Percentiles rank a stretch among this genome's conserved stretches.
phyloP scores from a whole-genome alignment of 1,140 invertebrate species.

The Drosophila nigromelanica region DNA sequence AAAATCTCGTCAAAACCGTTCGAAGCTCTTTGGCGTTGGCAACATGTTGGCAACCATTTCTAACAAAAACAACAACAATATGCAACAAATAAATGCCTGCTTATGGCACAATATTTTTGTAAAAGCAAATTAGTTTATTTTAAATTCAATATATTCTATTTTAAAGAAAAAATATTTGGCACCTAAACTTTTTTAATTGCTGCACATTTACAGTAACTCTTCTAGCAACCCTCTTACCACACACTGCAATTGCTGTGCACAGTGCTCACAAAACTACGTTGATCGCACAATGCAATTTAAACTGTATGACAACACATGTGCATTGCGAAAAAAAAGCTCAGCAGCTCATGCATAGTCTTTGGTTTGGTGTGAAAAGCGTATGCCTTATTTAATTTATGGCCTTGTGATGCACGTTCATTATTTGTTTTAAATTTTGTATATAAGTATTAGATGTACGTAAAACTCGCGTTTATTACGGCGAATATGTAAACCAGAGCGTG shows the following conservation, averaged over 20 bases:
- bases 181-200: neutral
- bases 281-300: constrained; percentile 9
- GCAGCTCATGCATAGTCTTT: too few relatives aligned
- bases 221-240: neutral
- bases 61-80: constrained; percentile 1
- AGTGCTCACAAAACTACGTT: constrained; percentile 6
- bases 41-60: constrained; percentile 42
- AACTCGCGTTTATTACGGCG: neutral
- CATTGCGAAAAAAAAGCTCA: neutral
- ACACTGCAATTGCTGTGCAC: constrained; percentile 1
- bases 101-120: neutral
- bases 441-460: neutral
- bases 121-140: neutral
- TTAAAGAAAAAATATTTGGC: neutral
- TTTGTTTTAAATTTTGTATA: neutral
- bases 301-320: constrained; percentile 1
- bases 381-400: neutral
- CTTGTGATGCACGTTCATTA: neutral
- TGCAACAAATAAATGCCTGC: neutral
- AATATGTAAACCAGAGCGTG: neutral
- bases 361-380: neutral
- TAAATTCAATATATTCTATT: neutral
- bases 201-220: constrained; percentile 1
- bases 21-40: constrained; percentile 41
- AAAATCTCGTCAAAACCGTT: constrained; percentile 23